phyloP scores from a whole-genome alignment of 2,888 invertebrate genomes.

The Acronicta psi region DNA sequence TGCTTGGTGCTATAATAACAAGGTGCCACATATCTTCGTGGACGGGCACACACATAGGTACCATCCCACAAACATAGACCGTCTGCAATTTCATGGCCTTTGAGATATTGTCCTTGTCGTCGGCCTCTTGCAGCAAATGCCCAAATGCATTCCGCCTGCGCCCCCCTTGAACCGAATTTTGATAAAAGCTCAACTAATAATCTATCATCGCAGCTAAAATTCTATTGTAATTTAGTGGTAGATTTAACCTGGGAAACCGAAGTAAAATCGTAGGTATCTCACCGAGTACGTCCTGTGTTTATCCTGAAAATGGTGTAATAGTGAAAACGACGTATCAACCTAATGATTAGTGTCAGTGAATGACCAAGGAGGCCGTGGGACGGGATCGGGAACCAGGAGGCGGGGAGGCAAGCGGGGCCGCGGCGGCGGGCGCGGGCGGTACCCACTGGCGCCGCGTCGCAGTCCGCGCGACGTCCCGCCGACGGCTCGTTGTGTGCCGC shows the following conservation, averaged over 20 bases:
- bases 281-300: no score
- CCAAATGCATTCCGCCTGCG: conserved; percentile 60
- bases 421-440: conserved; percentile 57
- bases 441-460: conserved; percentile 69
- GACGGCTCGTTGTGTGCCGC: conserved; percentile 74
- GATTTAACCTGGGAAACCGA: no score
- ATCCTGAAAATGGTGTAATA: not conserved
- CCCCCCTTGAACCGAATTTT: conserved; percentile 20
- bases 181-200: not conserved
- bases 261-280: no score
- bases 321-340: conserved; percentile 32
- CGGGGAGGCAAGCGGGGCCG: conserved; percentile 54
- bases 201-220: not conserved
- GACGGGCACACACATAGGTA: no score
- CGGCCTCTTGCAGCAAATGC: conserved; percentile 58
- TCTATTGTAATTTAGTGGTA: not conserved
- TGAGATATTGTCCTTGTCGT: conserved; percentile 62
- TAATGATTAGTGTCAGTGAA: conserved; percentile 54
- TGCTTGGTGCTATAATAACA: no score
- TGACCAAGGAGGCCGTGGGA: conserved; percentile 60
- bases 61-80: no score
- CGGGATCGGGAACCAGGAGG: conserved; percentile 60
- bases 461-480: conserved; percentile 83
- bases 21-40: no score
- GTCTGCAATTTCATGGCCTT: conserved; percentile 53